These are phyloP conservation scores for Eremobia ochroleuca DNA, from an alignment of 2,888 invertebrate genomes.

Conservation along the genomic window DNA sequence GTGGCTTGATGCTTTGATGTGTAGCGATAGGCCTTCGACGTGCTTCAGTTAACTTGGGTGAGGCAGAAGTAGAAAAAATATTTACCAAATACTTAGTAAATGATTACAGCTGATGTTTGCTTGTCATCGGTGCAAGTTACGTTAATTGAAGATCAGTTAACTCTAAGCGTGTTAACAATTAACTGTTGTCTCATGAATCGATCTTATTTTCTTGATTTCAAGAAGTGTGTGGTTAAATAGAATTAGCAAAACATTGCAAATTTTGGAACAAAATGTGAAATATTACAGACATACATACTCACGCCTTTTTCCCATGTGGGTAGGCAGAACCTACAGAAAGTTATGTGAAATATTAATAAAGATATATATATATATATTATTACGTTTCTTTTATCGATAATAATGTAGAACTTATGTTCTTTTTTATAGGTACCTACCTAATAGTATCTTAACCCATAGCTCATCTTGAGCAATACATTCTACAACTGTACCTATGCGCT, in stretches of 20 bases:
- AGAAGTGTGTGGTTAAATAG: background rate
- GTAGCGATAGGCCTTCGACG: slow-evolving; percentile 35
- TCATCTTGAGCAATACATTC: too few relatives aligned
- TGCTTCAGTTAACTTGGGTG: slow-evolving; percentile 18
- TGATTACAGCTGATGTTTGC: background rate
- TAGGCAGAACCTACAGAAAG: too few relatives aligned
- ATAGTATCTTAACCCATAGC: too few relatives aligned
- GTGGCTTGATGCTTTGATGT: slow-evolving; percentile 35
- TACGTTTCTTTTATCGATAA: background rate
- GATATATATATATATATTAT: too few relatives aligned
- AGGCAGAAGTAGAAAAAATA: background rate
- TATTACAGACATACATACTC: background rate
- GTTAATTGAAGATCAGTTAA: slow-evolving; percentile 10
- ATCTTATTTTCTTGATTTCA: background rate
- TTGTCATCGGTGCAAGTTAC: background rate
- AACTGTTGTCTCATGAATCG: background rate
- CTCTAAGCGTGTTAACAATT: background rate
- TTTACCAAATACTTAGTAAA: background rate
- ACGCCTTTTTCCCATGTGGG: too few relatives aligned
- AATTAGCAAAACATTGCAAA: background rate
- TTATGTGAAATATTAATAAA: background rate
- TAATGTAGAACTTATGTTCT: background rate
- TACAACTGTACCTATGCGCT: background rate
- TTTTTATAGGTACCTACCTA: too few relatives aligned
- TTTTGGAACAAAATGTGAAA: background rate